phyloP scores from a whole-genome alignment of 2,888 invertebrate genomes.

The Xylota sylvarum region DNA sequence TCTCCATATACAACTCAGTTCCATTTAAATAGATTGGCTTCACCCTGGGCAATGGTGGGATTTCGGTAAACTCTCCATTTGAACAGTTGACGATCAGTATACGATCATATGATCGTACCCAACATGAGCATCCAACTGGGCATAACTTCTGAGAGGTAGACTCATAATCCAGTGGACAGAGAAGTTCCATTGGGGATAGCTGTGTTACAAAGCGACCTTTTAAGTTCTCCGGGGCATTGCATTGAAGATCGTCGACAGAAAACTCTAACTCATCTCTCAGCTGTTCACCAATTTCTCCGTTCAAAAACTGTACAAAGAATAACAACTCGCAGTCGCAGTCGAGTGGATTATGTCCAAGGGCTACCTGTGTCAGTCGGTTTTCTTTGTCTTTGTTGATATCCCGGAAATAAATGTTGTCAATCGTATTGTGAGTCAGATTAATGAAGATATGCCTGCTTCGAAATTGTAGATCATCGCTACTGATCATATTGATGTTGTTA shows the following conservation, averaged over 20 bases:
- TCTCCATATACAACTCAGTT: slow-evolving; percentile 85
- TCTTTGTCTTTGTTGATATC: slow-evolving; percentile 79
- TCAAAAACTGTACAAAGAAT: slow-evolving; percentile 86
- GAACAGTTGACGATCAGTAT: slow-evolving; percentile 87
- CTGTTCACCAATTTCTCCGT: slow-evolving; percentile 83
- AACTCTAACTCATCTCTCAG: slow-evolving; percentile 84
- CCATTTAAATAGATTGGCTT: slow-evolving; percentile 79
- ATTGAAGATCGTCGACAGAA: slow-evolving; percentile 84
- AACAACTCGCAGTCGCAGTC: slow-evolving; percentile 87
- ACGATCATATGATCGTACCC: slow-evolving; percentile 84
- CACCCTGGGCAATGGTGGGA: slow-evolving; percentile 84
- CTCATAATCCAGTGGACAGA: slow-evolving; percentile 85
- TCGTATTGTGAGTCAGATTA: slow-evolving; percentile 87
- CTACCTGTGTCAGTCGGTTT: slow-evolving; percentile 82
- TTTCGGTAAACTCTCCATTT: slow-evolving; percentile 83
- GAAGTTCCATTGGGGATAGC: slow-evolving; percentile 85
- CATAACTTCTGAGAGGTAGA: slow-evolving; percentile 83
- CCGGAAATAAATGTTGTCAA: slow-evolving; percentile 84
- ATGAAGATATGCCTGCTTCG: slow-evolving; percentile 83
- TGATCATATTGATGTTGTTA: slow-evolving; percentile 86
- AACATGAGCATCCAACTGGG: slow-evolving; percentile 86
- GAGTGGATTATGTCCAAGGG: slow-evolving; percentile 87
- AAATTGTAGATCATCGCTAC: slow-evolving; percentile 84
- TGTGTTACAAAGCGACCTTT: slow-evolving; percentile 77
- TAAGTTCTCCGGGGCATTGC: slow-evolving; percentile 81